Conservation (phyloP, 2,113 vertebrate genomes). For the Oncorhynchus nerka region DNA sequence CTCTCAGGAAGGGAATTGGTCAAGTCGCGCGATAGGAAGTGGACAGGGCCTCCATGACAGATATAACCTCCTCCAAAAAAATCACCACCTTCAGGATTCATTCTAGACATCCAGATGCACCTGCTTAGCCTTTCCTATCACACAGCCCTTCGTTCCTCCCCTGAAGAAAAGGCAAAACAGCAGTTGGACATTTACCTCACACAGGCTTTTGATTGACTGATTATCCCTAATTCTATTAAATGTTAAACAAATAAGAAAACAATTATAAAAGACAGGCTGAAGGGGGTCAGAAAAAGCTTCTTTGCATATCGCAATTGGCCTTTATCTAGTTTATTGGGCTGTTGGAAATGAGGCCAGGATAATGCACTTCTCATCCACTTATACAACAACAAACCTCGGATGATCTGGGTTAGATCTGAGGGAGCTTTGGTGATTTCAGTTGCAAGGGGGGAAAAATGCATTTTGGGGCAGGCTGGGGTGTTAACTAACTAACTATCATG, state of each 20-base stretch:
- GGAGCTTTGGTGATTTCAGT: conserved; percentile 53
- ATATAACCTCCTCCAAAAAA: conserved; percentile 69
- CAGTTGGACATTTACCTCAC: conserved; percentile 57
- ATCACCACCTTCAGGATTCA: conserved; percentile 59
- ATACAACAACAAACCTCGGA: conserved; percentile 62
- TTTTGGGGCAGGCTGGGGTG: conserved; percentile 49
- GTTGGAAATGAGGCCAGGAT: conserved; percentile 57
- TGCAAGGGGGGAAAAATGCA: conserved; percentile 54
- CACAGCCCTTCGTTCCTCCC: too few species aligned
- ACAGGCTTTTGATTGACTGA: conserved; percentile 61
- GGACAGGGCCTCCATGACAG: conserved; percentile 49
- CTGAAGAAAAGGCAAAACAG: conserved; percentile 32
- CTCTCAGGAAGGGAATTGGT: conserved; percentile 48
- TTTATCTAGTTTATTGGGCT: conserved; percentile 69
- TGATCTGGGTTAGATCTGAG: conserved; percentile 61
- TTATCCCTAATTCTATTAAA: conserved; percentile 66
- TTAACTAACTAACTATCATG: conserved; percentile 69
- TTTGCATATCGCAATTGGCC: conserved; percentile 72
- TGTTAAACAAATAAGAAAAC: conserved; percentile 14
- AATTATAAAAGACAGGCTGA: too few species aligned
- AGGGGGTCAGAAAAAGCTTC: conserved; percentile 34
- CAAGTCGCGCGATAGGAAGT: conserved; percentile 44
- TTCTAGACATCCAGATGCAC: conserved; percentile 67
- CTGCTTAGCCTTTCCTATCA: conserved; percentile 41
- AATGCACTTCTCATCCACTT: conserved; percentile 73